These are phyloP conservation scores for Rhynchonema sp. DNA, from an alignment of 2,888 invertebrate genomes.

Conservation along the genomic window DNA sequence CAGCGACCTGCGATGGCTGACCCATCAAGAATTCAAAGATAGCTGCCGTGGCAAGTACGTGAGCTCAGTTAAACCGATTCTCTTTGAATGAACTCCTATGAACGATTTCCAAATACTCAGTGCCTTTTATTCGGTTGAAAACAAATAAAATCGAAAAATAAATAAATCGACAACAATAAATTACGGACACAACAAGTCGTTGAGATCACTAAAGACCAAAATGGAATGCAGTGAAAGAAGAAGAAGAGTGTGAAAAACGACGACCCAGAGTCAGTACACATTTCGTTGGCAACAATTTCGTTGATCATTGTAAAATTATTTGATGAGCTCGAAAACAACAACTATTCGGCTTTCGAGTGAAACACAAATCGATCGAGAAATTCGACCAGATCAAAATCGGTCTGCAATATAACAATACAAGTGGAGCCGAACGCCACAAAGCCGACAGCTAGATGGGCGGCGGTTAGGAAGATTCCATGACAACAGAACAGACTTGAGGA, in stretches of 20 bases:
- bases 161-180: too few species aligned
- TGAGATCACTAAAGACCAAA: not conserved
- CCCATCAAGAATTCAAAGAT: not conserved
- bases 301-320: not conserved
- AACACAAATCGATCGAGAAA: conserved; percentile 3
- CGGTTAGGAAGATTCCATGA: not conserved
- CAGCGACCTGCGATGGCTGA: not conserved
- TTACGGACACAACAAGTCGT: too few species aligned
- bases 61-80: not conserved
- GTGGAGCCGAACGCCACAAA: conserved; percentile 14
- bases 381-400: conserved; percentile 6
- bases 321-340: not conserved
- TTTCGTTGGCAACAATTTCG: too few species aligned
- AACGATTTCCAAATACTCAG: too few species aligned
- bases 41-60: too few species aligned
- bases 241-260: not conserved
- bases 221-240: not conserved
- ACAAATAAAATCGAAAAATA: not conserved
- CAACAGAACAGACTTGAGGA: conserved; percentile 7
- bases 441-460: conserved; percentile 19
- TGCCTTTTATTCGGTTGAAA: not conserved
- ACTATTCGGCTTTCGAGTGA: not conserved
- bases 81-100: not conserved
- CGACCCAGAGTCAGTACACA: too few species aligned
- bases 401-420: conserved; percentile 7